phyloP scores from a whole-genome alignment of 2,888 invertebrate species.

The Odontothrips loti region DNA sequence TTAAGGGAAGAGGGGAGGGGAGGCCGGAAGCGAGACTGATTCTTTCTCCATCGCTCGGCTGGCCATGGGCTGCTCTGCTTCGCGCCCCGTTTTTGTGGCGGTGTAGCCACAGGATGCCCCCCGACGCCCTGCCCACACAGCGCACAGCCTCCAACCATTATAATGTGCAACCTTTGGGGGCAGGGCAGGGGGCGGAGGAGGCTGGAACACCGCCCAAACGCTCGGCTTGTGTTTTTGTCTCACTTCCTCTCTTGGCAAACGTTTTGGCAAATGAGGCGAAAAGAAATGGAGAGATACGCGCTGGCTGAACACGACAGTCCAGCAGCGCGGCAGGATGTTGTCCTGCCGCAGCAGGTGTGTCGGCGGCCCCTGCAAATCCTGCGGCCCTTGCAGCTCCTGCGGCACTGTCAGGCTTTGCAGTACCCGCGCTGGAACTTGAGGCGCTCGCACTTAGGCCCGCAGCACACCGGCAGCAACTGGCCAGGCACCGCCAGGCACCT shows the following conservation, averaged over 20 bases:
- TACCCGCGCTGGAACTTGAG: too few relatives aligned
- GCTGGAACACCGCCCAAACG: not conserved
- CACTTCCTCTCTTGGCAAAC: too few relatives aligned
- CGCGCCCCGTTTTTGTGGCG: not conserved
- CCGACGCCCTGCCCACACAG: too few relatives aligned
- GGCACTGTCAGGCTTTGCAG: too few relatives aligned
- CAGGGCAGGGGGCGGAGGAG: not conserved
- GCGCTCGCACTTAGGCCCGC: not conserved
- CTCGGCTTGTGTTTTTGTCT: too few relatives aligned
- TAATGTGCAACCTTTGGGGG: not conserved
- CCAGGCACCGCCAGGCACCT: too few relatives aligned
- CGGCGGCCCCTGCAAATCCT: not conserved
- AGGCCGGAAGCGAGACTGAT: conserved; percentile 22
- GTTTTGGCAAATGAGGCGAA: too few relatives aligned
- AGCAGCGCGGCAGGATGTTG: not conserved
- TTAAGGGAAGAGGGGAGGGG: not conserved
- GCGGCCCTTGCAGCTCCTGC: too few relatives aligned
- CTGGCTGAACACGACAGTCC: not conserved
- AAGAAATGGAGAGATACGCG: not conserved
- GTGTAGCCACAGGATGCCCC: too few relatives aligned
- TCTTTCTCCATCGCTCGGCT: not conserved
- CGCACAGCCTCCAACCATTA: too few relatives aligned
- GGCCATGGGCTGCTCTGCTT: not conserved
- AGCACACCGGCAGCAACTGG: not conserved
- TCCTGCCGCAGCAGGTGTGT: not conserved